A percentile compares a stretch with the other conserved stretches of the same genome.
Evolutionary conservation across 1,140 invertebrate species (phyloP).

Genomic region (Anagrus nilaparvatae): DNA sequence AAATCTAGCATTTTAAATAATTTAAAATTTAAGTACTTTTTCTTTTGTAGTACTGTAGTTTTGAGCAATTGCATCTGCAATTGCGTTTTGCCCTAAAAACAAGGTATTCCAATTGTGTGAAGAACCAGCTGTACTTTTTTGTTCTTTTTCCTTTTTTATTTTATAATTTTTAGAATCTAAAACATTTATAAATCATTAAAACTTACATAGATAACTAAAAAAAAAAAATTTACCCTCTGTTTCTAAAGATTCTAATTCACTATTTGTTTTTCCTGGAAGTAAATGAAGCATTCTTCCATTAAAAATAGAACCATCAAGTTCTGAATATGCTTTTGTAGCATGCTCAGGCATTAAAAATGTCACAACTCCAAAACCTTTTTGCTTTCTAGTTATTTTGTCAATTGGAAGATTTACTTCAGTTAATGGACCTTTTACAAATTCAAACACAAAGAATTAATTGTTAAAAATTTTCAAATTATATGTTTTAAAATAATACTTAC

Average conservation of each 20-base stretch:
- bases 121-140: constrained; percentile 65
- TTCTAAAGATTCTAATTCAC: not conserved
- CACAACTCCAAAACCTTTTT: constrained; percentile 90
- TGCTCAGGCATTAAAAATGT: constrained; percentile 94
- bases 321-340: constrained; percentile 78
- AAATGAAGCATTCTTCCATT: constrained; percentile 90
- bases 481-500: constrained; percentile 39
- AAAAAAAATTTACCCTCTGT: not conserved
- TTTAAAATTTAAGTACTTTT: constrained; percentile 43
- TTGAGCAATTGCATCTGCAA: constrained; percentile 83
- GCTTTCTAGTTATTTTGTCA: constrained; percentile 69
- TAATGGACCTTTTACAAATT: constrained; percentile 56
- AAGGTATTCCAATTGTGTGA: constrained; percentile 95
- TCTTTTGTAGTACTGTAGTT: constrained; percentile 83
- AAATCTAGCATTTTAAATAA: constrained; percentile 7
- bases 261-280: constrained; percentile 69
- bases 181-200: constrained; percentile 3
- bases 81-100: constrained; percentile 88
- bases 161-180: constrained; percentile 66
- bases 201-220: not conserved
- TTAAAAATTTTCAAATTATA: not conserved
- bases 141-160: constrained; percentile 71
- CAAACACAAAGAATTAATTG: not conserved
- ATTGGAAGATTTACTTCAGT: constrained; percentile 85
- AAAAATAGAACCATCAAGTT: constrained; percentile 81